phyloP scores from a whole-genome alignment of 2,888 invertebrate species.

The Gastrophysa polygoni region DNA sequence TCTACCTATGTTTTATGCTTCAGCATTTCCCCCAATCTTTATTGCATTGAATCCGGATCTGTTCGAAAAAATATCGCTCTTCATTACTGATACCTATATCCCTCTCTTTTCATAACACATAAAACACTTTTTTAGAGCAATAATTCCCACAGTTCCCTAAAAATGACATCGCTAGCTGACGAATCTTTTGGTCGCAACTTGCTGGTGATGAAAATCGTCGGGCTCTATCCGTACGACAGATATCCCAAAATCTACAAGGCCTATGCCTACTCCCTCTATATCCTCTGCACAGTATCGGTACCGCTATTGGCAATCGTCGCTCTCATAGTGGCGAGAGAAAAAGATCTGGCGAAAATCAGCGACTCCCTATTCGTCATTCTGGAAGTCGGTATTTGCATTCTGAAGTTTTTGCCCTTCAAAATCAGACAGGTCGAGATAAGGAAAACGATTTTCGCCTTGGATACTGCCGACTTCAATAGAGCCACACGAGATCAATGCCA shows the following conservation, averaged over 20 bases:
- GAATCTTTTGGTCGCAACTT: conserved; percentile 15
- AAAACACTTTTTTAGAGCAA: neutral
- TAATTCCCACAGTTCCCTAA: neutral
- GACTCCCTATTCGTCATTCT: conserved; percentile 3
- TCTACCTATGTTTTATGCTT: too few relatives aligned
- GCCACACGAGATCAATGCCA: neutral
- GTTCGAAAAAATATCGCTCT: neutral
- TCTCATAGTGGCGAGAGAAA: conserved; percentile 10
- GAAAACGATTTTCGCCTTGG: conserved; percentile 2
- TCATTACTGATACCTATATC: too few relatives aligned
- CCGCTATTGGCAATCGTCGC: neutral
- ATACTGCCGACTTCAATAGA: neutral
- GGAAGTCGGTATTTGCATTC: conserved; percentile 2
- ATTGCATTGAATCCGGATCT: neutral
- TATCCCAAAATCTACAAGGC: conserved; percentile 2
- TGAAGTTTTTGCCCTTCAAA: conserved; percentile 17
- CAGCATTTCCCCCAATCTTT: too few relatives aligned
- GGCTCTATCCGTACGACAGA: conserved; percentile 21
- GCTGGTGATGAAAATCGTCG: conserved; percentile 14
- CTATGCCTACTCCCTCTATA: conserved; percentile 7
- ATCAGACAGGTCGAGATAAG: neutral
- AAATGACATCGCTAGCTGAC: conserved; percentile 1
- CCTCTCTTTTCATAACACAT: neutral
- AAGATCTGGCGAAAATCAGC: neutral
- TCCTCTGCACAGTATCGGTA: conserved; percentile 8